Base-by-base conservation (phyloP, 2,113 vertebrate genomes). In the Pomatostomus ruficeps region DNA sequence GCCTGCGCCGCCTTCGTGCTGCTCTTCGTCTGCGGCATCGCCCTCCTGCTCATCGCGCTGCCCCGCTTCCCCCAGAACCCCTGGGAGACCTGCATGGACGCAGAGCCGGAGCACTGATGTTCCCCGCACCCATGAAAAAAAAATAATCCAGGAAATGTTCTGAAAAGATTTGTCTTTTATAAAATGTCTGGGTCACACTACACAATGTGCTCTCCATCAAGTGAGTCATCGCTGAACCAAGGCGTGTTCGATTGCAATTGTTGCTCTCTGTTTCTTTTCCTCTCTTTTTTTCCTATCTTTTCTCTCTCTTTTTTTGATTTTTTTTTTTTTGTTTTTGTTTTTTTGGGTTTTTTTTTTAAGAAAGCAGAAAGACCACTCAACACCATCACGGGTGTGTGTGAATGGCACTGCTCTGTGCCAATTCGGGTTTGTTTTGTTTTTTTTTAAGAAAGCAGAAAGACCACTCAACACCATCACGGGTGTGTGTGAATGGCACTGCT, bases 71-170 rank as follows among this genome's bases (percentile, higher is more conserved):
- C 99, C 74, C 98, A 97, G 96, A 99, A 99, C 95, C 99, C 99
- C 10, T 99, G 99, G 99, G 99, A 99, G 97, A 98, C 98, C 43
- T 99, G 99, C 98, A 99, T 99, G 99, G 99, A 99, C 1, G 99
- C 99, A 0, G 99, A 99, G 51, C 99, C 98, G 0, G 99, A 99
- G 35, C 97, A 98, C 92, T 98, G 97, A 97, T 7, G 8, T 3
- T 20, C 42, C 78, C 85, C 26, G 42, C 58, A 6, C 45, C 52
- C 59, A 2, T 0, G 7, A 15, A 15, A 62, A 42, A 36, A 43
- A 20, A n/a, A n/a, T n/a, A n/a, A 36, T 1, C 65, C 63, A 45
- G 48, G 33, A 36, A 74, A 35, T 0, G 13, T 26, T 74, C 25
- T n/a, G 79, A 45, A 72, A 88, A 57, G 33, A 94, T 88, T 70